Base-by-base conservation (phyloP, 2,888 invertebrate species). In the Hydrotaea cyrtoneurina region DNA sequence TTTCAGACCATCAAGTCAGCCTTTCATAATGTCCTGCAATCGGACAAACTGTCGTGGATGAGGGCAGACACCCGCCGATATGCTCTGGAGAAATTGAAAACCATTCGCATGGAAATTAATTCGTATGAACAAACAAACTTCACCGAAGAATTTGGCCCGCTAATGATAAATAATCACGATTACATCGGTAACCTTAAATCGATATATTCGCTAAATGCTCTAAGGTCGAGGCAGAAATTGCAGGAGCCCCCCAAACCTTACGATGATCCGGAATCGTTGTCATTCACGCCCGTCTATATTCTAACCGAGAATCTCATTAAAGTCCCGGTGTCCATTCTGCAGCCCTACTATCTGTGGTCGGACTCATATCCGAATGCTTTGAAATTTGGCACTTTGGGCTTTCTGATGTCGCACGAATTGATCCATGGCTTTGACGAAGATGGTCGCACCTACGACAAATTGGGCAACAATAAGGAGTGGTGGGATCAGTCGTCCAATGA, bases 401-500 rank as follows among this genome's bases (percentile, higher is more conserved):
- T 88, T 0, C 62, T 91, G 0, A 89, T 91, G 36, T 90, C 89
- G 0, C 92, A 91, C 17, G 91, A 91, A 74, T 74, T 91, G 0
- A 89, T 91, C 15, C 91, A 92, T 43, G 90, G 90, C 8, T 91
- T 91, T 69, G 92, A 91, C 69, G 90, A 90, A 36, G 87, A 88
- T 4, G 91, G 91, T 0, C 88, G 88, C 11, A 88, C 87, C 13
- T 90, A 88, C 36, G 90, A 91, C 84, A 87, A 87, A 0, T 73
- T 80, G 17, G 90, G 91, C 11, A 87, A 88, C 17, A 69, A 86
- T 21, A 86, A 86, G 0, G 83, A 86, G 7, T 91, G 91, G 91
- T 92, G 91, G 91, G 90, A 91, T 77, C 19, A 23, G 0, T 89
- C 87, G 26, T 90, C 91, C 0, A 86, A 83, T 0, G 87, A 90